These are phyloP conservation scores for Drosophila yooni DNA, from an alignment of 2,888 invertebrate genomes.

Conservation along the genomic window DNA sequence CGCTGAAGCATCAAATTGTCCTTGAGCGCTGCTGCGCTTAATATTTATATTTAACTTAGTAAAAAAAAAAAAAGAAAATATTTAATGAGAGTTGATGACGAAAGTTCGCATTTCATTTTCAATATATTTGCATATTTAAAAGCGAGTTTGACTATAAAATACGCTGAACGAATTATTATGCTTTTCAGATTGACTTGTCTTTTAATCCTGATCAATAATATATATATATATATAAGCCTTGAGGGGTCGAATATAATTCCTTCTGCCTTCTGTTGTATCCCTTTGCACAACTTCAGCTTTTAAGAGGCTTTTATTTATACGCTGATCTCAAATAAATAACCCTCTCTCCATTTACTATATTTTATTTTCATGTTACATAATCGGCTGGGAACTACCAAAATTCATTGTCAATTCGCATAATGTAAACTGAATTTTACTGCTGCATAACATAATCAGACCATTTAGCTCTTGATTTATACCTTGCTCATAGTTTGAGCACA, in stretches of 20 bases:
- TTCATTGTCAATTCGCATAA: slow-evolving; percentile 8
- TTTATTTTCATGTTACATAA: not conserved
- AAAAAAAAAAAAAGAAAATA: not conserved
- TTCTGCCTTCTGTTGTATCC: not conserved
- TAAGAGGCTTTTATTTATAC: not conserved
- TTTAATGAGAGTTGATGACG: not conserved
- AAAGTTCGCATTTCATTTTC: not conserved
- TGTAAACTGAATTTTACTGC: slow-evolving; percentile 22
- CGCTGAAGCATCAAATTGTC: slow-evolving; percentile 16
- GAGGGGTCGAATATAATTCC: too few species aligned
- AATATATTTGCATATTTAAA: not conserved
- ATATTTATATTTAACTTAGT: not conserved
- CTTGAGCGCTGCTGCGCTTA: slow-evolving; percentile 19
- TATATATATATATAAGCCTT: not conserved
- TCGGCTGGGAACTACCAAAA: slow-evolving; percentile 23
- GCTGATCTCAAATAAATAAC: not conserved
- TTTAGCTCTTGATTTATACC: slow-evolving; percentile 11
- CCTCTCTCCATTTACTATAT: not conserved
- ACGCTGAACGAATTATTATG: not conserved
- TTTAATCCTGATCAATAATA: not conserved
- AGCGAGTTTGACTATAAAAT: not conserved
- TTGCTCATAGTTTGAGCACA: slow-evolving; percentile 1
- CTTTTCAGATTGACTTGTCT: not conserved
- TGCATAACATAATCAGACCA: slow-evolving; percentile 38
- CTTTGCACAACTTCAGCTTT: not conserved